These are phyloP conservation scores for Ceratotherium simum DNA, from an alignment of 2,113 vertebrate species.

Conservation along the genomic window DNA sequence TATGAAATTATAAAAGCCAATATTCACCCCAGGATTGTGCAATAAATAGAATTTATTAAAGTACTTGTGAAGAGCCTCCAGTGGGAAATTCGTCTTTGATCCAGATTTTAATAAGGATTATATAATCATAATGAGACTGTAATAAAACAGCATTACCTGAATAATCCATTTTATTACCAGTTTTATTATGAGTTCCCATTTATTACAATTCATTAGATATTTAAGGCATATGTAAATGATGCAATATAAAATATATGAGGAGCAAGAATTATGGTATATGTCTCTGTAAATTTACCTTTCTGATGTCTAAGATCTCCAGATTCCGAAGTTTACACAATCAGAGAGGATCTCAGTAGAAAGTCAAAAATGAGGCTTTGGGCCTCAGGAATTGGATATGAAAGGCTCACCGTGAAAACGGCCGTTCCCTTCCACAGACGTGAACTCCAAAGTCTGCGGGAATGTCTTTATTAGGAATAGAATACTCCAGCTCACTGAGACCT, in stretches of 20 bases:
- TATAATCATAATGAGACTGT: slow-evolving; percentile 87
- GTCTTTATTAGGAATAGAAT: not conserved
- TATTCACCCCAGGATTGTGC: slow-evolving; percentile 81
- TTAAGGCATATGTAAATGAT: slow-evolving; percentile 76
- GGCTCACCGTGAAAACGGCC: not conserved
- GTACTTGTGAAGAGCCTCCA: slow-evolving; percentile 82
- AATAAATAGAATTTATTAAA: slow-evolving; percentile 88
- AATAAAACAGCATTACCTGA: slow-evolving; percentile 88
- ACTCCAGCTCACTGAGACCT: fast-evolving
- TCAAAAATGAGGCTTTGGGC: not conserved
- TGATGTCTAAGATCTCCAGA: not conserved
- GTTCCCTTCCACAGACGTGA: fast-evolving
- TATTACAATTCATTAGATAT: slow-evolving; percentile 79
- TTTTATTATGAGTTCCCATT: slow-evolving; percentile 84
- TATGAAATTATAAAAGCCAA: slow-evolving; percentile 82
- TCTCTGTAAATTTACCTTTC: not conserved
- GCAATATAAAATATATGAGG: slow-evolving; percentile 28
- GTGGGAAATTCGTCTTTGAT: slow-evolving; percentile 86
- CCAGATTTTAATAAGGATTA: slow-evolving; percentile 87
- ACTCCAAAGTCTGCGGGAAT: not conserved
- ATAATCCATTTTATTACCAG: slow-evolving; percentile 86
- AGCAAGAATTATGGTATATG: not conserved
- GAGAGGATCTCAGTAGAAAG: not conserved
- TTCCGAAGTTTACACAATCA: not conserved
- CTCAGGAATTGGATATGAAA: fast-evolving